phyloP scores from a whole-genome alignment of 2,113 vertebrate species.

The Aptenodytes patagonicus region DNA sequence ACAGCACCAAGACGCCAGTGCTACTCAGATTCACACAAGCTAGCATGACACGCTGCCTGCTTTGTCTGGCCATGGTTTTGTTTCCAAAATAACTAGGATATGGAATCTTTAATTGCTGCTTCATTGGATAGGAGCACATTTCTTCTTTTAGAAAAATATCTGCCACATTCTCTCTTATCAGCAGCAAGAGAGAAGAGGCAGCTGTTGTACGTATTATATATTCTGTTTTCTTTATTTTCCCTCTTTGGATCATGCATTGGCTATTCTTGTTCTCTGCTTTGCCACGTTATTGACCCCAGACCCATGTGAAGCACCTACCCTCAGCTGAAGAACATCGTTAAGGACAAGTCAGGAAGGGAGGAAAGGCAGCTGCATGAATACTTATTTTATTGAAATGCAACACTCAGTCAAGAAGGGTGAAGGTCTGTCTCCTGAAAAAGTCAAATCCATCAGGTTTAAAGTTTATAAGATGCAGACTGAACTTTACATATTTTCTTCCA shows the following conservation, averaged over 20 bases:
- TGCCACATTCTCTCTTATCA: background rate
- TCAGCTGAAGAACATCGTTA: background rate
- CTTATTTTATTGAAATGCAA: background rate
- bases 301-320: background rate
- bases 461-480: background rate
- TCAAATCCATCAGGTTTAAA: background rate
- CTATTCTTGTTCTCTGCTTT: background rate
- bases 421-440: background rate
- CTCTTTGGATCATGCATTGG: background rate
- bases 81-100: slow-evolving; percentile 17
- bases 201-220: background rate
- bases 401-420: background rate
- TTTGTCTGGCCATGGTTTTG: background rate
- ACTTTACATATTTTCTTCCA: background rate
- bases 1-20: fast-evolving
- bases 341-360: background rate
- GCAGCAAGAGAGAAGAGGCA: background rate
- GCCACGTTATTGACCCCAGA: background rate
- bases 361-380: background rate
- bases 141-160: background rate
- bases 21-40: background rate
- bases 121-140: background rate
- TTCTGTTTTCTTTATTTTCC: background rate
- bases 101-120: background rate
- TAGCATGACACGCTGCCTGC: fast-evolving